Evolutionary conservation across 1,140 invertebrate genomes (phyloP).

Genomic region (Drosophila yakuba): DNA sequence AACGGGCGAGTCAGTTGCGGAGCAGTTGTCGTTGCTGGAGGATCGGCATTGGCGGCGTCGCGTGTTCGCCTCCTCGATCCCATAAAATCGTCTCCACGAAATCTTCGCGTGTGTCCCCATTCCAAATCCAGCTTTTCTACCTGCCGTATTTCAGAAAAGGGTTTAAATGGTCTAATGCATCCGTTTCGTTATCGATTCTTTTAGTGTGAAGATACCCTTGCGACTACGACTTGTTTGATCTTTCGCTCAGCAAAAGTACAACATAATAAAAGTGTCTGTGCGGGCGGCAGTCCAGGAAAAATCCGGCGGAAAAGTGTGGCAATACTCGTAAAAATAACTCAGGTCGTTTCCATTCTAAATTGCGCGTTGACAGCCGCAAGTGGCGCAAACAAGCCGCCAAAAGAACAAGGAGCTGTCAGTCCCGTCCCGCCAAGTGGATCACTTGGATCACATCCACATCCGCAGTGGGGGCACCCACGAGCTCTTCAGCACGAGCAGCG

Average conservation of each 20-base stretch:
- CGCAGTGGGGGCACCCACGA: constrained; percentile 35
- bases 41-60: constrained; percentile 46
- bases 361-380: constrained; percentile 68
- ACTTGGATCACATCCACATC: constrained; percentile 14
- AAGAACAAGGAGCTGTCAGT: constrained; percentile 56
- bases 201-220: constrained; percentile 48
- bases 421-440: constrained; percentile 25
- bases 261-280: constrained; percentile 25
- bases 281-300: constrained; percentile 34
- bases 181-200: constrained; percentile 75
- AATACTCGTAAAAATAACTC: constrained; percentile 70
- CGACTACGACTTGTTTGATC: constrained; percentile 68
- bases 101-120: constrained; percentile 66
- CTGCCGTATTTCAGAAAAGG: constrained; percentile 58
- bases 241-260: constrained; percentile 29
- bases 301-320: constrained; percentile 51
- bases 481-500: constrained; percentile 50
- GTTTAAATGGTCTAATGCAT: constrained; percentile 72
- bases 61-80: constrained; percentile 58
- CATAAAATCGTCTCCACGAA: constrained; percentile 67
- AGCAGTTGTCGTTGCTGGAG: constrained; percentile 59
- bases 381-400: constrained; percentile 40
- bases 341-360: constrained; percentile 70
- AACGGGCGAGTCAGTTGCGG: constrained; percentile 63
- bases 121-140: constrained; percentile 37